Evolutionary conservation across 1,140 invertebrate species (phyloP).

Genomic region (Drosophila micromelanica): DNA sequence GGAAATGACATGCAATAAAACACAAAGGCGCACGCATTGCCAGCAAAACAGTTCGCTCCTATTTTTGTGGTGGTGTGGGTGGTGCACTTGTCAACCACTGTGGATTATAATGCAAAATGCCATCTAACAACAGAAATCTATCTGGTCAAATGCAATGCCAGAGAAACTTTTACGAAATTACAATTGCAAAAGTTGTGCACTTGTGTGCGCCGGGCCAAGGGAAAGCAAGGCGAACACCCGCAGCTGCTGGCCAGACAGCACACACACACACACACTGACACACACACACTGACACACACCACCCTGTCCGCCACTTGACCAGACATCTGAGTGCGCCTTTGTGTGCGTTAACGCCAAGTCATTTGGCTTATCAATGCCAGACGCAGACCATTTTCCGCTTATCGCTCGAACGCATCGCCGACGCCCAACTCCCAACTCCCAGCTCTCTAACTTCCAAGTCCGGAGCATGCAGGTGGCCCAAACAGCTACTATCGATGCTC

Average conservation of each 20-base stretch:
- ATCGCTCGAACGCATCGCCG: slow-evolving; percentile 66
- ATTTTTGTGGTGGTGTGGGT: not conserved
- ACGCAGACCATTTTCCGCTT: slow-evolving; percentile 75
- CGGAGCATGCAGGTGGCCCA: slow-evolving; percentile 54
- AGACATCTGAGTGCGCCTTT: slow-evolving; percentile 39
- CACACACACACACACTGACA: not conserved
- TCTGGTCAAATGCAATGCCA: slow-evolving; percentile 66
- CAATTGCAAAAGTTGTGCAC: slow-evolving; percentile 75
- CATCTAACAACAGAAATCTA: slow-evolving; percentile 79
- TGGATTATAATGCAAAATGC: slow-evolving; percentile 79
- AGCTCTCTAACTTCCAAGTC: not conserved
- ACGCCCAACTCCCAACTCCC: not conserved
- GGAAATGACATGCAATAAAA: slow-evolving; percentile 84
- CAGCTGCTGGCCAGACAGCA: slow-evolving; percentile 27
- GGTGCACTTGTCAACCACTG: slow-evolving; percentile 18
- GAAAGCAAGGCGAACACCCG: slow-evolving; percentile 17
- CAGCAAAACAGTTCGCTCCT: not conserved
- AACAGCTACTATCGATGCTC: slow-evolving; percentile 36
- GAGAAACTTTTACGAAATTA: slow-evolving; percentile 76
- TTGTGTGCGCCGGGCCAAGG: slow-evolving; percentile 9
- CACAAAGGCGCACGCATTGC: slow-evolving; percentile 74
- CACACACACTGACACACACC: too few relatives aligned
- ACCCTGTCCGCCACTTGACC: not conserved
- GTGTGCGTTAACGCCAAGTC: slow-evolving; percentile 78
- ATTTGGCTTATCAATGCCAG: slow-evolving; percentile 82